Base-by-base conservation (phyloP, 2,113 vertebrate species). In the Entomyzon cyanotis region DNA sequence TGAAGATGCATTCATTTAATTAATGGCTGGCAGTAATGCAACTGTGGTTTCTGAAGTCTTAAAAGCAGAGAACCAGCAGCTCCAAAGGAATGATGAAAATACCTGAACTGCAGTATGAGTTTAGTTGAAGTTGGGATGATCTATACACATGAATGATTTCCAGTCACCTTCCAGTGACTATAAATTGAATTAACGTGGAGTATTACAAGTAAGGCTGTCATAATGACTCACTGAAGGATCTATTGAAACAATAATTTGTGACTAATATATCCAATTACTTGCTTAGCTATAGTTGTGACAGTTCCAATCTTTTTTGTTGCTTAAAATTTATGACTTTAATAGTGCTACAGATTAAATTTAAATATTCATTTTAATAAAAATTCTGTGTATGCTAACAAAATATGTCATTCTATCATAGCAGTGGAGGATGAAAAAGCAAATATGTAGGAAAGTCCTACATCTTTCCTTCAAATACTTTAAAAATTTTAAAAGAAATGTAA, bases 221-320 rank as follows among this genome's bases (percentile, higher is more conserved):
- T 22, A 84, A 63, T 67, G 30, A 78, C 33, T 89, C 41, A 30
- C 31, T 67, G 41, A 74, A 87, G 19, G 75, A 75, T 33, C 33
- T 44, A 85, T 33, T 76, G 74, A 46, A 89, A 80, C 56, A 87
- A 87, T 63, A 84, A 56, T 82, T 92, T 75, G 27, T 84, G 49
- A 95, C n/a, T 75, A 89, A 75, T 92, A 78, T 30, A 82, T 71
- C 49, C 70, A 84, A 71, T 91, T 87, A 92, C 86, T 94, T 92
- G 31, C 80, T 87, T 58, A 78, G 59, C 50, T 82, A 47, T 18
- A 84, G 44, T 46, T 42, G 9, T 65, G 47, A 64, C 24, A 65
- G 44, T 64, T 94, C 53, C 80, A 87, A 33, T 12, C 3, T 35
- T 22, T 64, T 30, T 15, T 11, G 21, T 31, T 28, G 28, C 49